Base-by-base conservation (phyloP, 1,140 invertebrate species). In the Magallana ariakensis region DNA sequence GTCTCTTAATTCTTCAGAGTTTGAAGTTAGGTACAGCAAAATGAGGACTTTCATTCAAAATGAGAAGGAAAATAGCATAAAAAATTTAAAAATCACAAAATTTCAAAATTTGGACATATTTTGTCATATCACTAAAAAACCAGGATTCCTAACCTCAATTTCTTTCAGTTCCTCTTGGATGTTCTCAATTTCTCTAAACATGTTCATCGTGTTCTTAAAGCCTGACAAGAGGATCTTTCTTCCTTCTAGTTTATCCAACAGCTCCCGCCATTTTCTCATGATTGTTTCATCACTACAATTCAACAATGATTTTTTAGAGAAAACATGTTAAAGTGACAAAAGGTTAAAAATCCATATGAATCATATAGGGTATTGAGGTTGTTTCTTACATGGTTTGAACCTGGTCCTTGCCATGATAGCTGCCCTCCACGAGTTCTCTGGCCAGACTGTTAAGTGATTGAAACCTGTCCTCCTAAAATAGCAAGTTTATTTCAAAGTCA, bases 181-280 rank as follows among this genome's bases (percentile, higher is more conserved):
- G 22, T 97, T 97, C 85, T 99, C 98, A n/a, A 98, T 97, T 93
- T 99, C 98, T 85, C 98, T 95, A 92, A 98, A 96, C 92, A 98
- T 95, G 80, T 96, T 96, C 97, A 98, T 98, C 5, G 99, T 95
- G 57, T 96, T 94, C 82, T 94, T 94, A 85, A 95, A 94, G 46
- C 93, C 94, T 19, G 92, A 96, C n/a, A 99, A 95, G 92, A 97
- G 97, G 1, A 95, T 94, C 89, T 98, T 96, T 92, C 99, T 98
- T 89, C 97, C 96, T 90, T 98, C 97, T 80, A 99, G 95, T 46
- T 99, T 95, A 8, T 96, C 96, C 58, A 99, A 95, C 54, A 99
- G 95, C 87, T 97, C 96, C 19, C 96, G 95, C 98, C 98, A 99
- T 92, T 97, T 96, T 16, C 96, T 95, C 90, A 98, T 96, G 16